phyloP scores from a whole-genome alignment of 1,140 invertebrate species.

The Scylla paramamosain region DNA sequence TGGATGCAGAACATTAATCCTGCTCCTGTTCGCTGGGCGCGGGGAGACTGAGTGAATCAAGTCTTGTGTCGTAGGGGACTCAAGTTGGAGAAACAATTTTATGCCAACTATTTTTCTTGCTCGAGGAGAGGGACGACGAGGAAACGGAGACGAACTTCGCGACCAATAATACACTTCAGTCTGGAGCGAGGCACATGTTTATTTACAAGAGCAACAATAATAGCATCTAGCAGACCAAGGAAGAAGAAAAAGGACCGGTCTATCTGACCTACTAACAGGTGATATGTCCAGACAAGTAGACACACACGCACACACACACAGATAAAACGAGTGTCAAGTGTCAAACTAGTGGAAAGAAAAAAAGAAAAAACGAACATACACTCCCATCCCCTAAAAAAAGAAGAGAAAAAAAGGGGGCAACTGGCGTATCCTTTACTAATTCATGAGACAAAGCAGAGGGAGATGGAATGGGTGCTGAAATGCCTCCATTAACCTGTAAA shows the following conservation, averaged over 20 bases:
- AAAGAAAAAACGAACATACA: not conserved
- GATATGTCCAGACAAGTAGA: not conserved
- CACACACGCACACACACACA: not conserved
- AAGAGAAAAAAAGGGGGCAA: not conserved
- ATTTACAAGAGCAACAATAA: not conserved
- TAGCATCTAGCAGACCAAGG: not conserved
- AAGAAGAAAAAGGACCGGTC: not conserved
- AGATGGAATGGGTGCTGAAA: not conserved
- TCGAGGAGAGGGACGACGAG: too few relatives aligned
- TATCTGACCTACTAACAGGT: too few relatives aligned
- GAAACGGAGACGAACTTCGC: too few relatives aligned
- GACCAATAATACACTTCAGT: too few relatives aligned
- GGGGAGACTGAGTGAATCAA: too few relatives aligned
- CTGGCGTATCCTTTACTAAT: not conserved
- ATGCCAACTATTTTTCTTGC: too few relatives aligned
- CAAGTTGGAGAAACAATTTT: too few relatives aligned
- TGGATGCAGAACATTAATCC: slow-evolving; percentile 22
- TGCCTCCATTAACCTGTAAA: not conserved
- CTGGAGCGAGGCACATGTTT: too few relatives aligned
- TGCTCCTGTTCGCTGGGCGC: not conserved
- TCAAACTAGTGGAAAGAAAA: not conserved
- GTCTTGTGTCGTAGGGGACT: too few relatives aligned
- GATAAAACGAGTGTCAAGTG: not conserved
- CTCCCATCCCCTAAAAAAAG: not conserved
- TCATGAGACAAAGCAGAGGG: not conserved